These are phyloP conservation scores for Oryzaephilus surinamensis DNA, from an alignment of 1,140 invertebrate species.

Conservation along the genomic window DNA sequence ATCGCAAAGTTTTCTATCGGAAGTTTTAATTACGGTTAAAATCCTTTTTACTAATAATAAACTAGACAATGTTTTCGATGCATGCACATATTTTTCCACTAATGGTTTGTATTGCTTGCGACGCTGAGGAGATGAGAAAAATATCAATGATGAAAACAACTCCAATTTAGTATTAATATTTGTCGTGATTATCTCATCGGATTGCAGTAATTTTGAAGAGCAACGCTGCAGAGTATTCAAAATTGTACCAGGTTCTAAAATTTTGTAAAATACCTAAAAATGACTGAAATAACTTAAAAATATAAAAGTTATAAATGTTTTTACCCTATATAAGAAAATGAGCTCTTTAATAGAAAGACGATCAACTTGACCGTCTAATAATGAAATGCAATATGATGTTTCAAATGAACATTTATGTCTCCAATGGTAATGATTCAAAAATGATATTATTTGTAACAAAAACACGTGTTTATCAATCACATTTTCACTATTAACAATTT, in stretches of 20 bases:
- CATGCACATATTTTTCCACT: slow-evolving; percentile 28
- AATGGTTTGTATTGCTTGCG: slow-evolving; percentile 27
- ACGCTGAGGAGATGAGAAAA: slow-evolving; percentile 29
- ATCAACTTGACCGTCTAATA: too few species aligned
- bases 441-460: too few species aligned
- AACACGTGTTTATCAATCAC: too few species aligned
- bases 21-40: slow-evolving; percentile 37
- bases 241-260: slow-evolving; percentile 27
- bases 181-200: slow-evolving; percentile 20
- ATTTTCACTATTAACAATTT: too few species aligned
- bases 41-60: slow-evolving; percentile 32
- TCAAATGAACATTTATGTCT: too few species aligned
- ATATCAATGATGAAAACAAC: slow-evolving; percentile 23
- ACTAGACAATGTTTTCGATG: slow-evolving; percentile 16
- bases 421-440: too few species aligned
- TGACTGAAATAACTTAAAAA: too few species aligned
- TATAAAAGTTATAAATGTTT: too few species aligned
- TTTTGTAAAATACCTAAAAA: slow-evolving; percentile 29
- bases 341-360: too few species aligned
- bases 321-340: too few species aligned
- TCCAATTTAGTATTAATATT: slow-evolving; percentile 19
- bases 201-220: slow-evolving; percentile 20
- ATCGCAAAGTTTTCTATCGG: slow-evolving; percentile 34
- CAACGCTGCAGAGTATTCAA: slow-evolving; percentile 26
- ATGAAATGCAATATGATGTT: too few species aligned